Percentiles rank a stretch among this genome's conserved stretches.
phyloP scores from a whole-genome alignment of 1,140 invertebrate species.

The Cardiocondyla obscurior region DNA sequence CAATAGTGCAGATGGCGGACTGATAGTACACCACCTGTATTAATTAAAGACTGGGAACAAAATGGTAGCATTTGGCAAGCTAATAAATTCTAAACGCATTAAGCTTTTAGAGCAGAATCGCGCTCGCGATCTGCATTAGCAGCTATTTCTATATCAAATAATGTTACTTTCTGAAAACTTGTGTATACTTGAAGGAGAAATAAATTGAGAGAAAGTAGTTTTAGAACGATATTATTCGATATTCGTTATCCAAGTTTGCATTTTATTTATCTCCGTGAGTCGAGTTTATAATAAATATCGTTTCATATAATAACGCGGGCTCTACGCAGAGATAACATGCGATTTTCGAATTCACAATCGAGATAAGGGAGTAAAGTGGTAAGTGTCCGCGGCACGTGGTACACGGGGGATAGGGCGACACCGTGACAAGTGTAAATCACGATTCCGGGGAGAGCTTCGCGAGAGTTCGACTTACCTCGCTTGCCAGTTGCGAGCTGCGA shows the following conservation, averaged over 20 bases:
- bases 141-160: neutral
- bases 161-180: neutral
- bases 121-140: conserved; percentile 14
- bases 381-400: conserved; percentile 65
- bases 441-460: conserved; percentile 42
- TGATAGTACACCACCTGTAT: conserved; percentile 32
- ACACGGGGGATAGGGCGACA: conserved; percentile 34
- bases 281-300: neutral
- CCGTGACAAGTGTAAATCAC: conserved; percentile 71
- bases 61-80: conserved; percentile 43
- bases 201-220: neutral
- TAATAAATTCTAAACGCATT: conserved; percentile 37
- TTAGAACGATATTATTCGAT: neutral
- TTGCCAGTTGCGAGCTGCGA: conserved; percentile 57
- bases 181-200: neutral
- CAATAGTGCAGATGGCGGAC: conserved; percentile 12
- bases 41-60: conserved; percentile 37
- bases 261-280: neutral
- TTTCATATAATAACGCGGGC: conserved; percentile 28
- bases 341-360: conserved; percentile 24
- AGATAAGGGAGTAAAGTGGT: conserved; percentile 63
- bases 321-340: neutral
- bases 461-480: conserved; percentile 58
- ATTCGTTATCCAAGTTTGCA: neutral
- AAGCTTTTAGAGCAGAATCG: conserved; percentile 34